Evolutionary conservation across 2,888 invertebrate genomes (phyloP), one percentile per base, ranked within the genome.

Genomic region (Odontothrips loti): DNA sequence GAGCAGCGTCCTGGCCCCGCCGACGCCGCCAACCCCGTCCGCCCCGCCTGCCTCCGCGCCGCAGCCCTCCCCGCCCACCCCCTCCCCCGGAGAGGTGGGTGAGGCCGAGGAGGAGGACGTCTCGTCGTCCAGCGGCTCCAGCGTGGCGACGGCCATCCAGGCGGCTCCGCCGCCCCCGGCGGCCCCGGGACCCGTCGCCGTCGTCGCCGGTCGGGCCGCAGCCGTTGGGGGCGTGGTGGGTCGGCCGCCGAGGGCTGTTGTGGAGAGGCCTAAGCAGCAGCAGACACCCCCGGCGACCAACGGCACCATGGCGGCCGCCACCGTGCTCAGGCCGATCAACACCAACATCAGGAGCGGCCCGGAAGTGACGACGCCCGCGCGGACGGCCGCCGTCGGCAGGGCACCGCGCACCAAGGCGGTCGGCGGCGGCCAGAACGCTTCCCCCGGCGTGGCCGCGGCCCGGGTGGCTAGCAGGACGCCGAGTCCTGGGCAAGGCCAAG

Each of bases 71-170:
- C 23, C 68, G 20, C 23, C 27, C 68, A 10, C 68, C 68, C 23
- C 23, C 68, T 9, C 6, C 68, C 12, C 68, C 23, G 68, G 27
- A 9, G 17, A 4, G 17, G 58, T 6, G 17, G 58, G 20, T 17
- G 58, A 58, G 27, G 68, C 68, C 27, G 12, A 58, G 68, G 68
- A 58, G 68, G 68, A 75, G 68, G 27, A 75, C 68, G 10, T 27
- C 27, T 27, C 68, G 68, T 23, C 68, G 27, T 23, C 68, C 68
- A 27, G 23, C 68, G 23, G 23, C 68, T 8, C 68, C 68, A 75
- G 68, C 68, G 27, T 75, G 68, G 68, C 68, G 27, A 75, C 68
- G 27, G 68, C 68, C 68, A 27, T 75, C 23, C 68, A 75, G 68
- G 68, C 68, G 23, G 68, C 27, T 23, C 68, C 68, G 58, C 58